These are phyloP conservation scores for Melanargia galathea DNA, from an alignment of 2,888 invertebrate species.

Conservation along the genomic window DNA sequence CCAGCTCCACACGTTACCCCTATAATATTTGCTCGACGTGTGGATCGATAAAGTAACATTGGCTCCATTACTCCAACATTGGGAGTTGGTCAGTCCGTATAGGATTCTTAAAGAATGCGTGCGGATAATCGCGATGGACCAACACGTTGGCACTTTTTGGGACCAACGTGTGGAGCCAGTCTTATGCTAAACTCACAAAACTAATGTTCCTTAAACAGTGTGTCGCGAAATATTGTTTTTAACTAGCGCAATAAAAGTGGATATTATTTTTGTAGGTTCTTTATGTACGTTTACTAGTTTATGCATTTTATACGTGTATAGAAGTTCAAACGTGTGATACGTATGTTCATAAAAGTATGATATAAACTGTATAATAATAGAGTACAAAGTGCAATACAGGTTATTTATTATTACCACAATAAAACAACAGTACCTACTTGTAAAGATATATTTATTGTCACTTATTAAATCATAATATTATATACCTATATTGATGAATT, in stretches of 20 bases:
- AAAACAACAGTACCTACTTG: slow-evolving; percentile 5
- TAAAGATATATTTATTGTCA: slow-evolving; percentile 7
- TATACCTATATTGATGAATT: not conserved
- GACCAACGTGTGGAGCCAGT: too few relatives aligned
- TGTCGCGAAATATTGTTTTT: too few relatives aligned
- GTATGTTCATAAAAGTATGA: not conserved
- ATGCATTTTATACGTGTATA: slow-evolving; percentile 14
- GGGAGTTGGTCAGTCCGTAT: too few relatives aligned
- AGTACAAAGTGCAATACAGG: slow-evolving; percentile 16
- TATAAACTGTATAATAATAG: slow-evolving; percentile 8
- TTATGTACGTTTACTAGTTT: not conserved
- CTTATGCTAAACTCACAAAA: too few relatives aligned
- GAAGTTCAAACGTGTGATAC: not conserved
- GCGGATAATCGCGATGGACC: too few relatives aligned
- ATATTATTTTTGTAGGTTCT: not conserved
- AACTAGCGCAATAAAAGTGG: not conserved
- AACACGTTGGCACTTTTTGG: too few relatives aligned
- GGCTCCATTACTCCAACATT: too few relatives aligned
- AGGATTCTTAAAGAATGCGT: too few relatives aligned
- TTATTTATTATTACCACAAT: not conserved
- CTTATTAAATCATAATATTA: slow-evolving; percentile 10
- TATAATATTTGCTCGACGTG: too few relatives aligned
- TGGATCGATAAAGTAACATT: too few relatives aligned
- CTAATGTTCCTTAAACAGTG: too few relatives aligned
- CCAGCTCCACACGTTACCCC: too few relatives aligned